A percentile compares a stretch with the other conserved stretches of the same genome.
These are phyloP conservation scores for Trachemys scripta DNA, from an alignment of 2,113 vertebrate species.

Conservation along the genomic window DNA sequence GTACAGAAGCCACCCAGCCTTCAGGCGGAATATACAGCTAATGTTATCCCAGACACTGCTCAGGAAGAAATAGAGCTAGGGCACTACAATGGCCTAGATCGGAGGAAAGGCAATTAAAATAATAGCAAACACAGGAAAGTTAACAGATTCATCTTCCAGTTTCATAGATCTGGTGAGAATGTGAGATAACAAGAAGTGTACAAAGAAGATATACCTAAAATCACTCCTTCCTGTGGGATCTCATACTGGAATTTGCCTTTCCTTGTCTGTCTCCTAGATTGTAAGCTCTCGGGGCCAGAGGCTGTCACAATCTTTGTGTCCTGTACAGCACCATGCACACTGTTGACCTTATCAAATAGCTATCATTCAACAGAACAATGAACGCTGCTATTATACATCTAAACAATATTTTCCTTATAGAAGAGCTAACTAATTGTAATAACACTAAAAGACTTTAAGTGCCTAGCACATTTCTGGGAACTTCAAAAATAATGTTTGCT, in stretches of 20 bases:
- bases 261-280: background rate
- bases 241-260: rapidly evolving
- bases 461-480: background rate
- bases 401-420: background rate
- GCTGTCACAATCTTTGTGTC: background rate
- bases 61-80: background rate
- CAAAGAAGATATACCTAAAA: background rate
- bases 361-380: background rate
- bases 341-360: background rate
- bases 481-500: background rate
- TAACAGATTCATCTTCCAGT: rapidly evolving
- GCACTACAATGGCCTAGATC: background rate
- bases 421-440: background rate
- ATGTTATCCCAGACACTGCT: background rate
- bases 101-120: background rate
- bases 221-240: background rate
- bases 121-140: background rate
- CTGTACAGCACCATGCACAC: rapidly evolving
- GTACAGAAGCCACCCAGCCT: background rate
- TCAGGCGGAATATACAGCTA: background rate
- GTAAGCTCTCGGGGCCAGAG: background rate
- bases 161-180: background rate
- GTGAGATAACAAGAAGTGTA: background rate
- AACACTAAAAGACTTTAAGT: background rate
- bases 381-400: rapidly evolving